A percentile compares a stretch with the other conserved stretches of the same genome.
These are phyloP conservation scores for Microcebus tavaratra DNA, from an alignment of 2,113 vertebrate genomes.

Conservation along the genomic window DNA sequence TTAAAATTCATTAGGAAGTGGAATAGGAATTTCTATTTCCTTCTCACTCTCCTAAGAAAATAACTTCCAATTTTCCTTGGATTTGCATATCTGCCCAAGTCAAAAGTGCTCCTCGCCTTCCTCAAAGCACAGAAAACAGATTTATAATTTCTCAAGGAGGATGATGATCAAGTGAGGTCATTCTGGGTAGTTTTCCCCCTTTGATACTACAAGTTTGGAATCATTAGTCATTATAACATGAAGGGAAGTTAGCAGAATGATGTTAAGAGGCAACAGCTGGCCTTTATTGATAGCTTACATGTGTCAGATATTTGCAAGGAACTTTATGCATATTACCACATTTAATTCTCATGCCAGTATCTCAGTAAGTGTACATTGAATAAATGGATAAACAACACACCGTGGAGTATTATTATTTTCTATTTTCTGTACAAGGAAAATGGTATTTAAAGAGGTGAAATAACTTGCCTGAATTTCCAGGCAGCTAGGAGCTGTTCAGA, in stretches of 20 bases:
- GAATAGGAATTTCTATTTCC: neutral
- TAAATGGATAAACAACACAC: neutral
- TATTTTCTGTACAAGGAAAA: neutral
- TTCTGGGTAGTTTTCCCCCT: neutral
- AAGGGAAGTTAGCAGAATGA: neutral
- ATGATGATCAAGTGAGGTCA: neutral
- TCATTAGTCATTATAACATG: neutral
- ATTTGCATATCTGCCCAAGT: neutral
- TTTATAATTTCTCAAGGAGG: neutral
- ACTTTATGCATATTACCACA: too few relatives aligned
- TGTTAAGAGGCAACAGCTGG: neutral
- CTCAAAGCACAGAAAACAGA: neutral
- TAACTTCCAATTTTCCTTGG: neutral
- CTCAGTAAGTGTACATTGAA: neutral
- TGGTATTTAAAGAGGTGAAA: neutral
- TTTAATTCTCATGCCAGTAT: neutral
- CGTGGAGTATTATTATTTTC: neutral
- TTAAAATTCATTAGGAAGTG: neutral
- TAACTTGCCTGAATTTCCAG: neutral
- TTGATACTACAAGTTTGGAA: neutral
- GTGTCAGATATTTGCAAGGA: neutral
- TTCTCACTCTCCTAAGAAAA: neutral
- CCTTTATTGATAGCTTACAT: neutral
- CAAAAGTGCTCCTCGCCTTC: neutral
- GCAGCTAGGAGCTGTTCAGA: neutral